Conservation (phyloP, 2,113 vertebrate species). For the Oncorhynchus gorbuscha region DNA sequence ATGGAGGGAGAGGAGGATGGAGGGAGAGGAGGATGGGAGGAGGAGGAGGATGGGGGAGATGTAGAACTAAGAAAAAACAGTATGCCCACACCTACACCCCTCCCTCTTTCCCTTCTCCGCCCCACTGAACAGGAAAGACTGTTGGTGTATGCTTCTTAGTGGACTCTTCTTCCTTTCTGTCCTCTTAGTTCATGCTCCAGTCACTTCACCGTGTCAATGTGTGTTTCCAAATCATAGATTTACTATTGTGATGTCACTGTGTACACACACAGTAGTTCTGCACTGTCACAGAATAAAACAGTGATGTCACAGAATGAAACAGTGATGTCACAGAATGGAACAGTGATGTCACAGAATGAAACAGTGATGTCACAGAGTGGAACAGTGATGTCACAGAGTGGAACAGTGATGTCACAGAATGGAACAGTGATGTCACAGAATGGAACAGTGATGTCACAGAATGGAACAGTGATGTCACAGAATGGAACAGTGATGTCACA, state of each 20-base stretch:
- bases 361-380: conserved; percentile 25
- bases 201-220: conserved; percentile 49
- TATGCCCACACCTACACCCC: conserved; percentile 21
- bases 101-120: conserved; percentile 44
- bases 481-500: no score
- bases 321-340: no score
- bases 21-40: neutral
- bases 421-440: neutral
- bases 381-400: no score
- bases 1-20: conserved; percentile 21
- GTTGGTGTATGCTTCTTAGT: conserved; percentile 12
- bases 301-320: neutral
- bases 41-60: neutral
- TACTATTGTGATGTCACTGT: conserved; percentile 18
- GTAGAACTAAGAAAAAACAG: neutral
- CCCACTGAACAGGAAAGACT: conserved; percentile 11
- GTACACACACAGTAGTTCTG: neutral
- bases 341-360: neutral
- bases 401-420: neutral
- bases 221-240: conserved; percentile 28
- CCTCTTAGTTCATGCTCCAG: neutral
- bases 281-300: neutral
- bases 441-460: no score
- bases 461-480: conserved; percentile 2
- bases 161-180: conserved; percentile 7